These are phyloP conservation scores for Ataeniobius toweri DNA, from an alignment of 2,797 vertebrate species.

Conservation along the genomic window DNA sequence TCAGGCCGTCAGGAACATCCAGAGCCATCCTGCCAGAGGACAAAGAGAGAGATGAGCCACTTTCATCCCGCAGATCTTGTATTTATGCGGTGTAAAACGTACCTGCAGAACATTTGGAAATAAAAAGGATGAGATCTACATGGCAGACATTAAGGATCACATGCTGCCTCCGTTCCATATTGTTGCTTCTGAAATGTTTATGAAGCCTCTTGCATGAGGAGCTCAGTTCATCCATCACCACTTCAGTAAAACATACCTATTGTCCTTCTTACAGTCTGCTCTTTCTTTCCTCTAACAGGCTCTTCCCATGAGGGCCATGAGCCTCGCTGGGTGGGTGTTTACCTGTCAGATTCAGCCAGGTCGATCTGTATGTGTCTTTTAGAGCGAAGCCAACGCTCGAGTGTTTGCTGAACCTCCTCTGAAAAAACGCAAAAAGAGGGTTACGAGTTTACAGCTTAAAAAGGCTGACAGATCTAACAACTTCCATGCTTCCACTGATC, in stretches of 20 bases:
- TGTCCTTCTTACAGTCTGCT: not conserved
- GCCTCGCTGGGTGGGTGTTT: conserved; percentile 29
- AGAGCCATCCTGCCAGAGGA: conserved; percentile 62
- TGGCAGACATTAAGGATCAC: conserved; percentile 11
- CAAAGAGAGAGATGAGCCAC: not conserved
- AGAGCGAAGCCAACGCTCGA: conserved; percentile 78
- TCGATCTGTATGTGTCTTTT: conserved; percentile 76
- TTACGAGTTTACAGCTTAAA: not conserved
- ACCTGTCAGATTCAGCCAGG: conserved; percentile 82
- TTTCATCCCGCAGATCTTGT: not conserved
- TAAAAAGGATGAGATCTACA: not conserved
- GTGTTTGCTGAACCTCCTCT: conserved; percentile 84
- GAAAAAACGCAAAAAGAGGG: conserved; percentile 35
- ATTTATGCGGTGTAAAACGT: not conserved
- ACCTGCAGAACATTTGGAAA: not conserved
- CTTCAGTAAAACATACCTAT: not conserved
- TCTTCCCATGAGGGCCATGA: not conserved
- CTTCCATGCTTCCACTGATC: not conserved
- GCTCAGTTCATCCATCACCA: not conserved
- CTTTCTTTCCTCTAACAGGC: not conserved
- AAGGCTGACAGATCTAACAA: conserved; percentile 14
- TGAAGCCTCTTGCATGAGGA: conserved; percentile 20
- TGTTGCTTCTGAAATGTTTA: conserved; percentile 49
- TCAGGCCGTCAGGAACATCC: conserved; percentile 76
- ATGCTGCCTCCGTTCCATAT: conserved; percentile 29